Percentiles rank a stretch among this genome's conserved stretches.
Evolutionary conservation across 2,797 vertebrate species (phyloP).

Genomic region (Notolabrus celidotus): DNA sequence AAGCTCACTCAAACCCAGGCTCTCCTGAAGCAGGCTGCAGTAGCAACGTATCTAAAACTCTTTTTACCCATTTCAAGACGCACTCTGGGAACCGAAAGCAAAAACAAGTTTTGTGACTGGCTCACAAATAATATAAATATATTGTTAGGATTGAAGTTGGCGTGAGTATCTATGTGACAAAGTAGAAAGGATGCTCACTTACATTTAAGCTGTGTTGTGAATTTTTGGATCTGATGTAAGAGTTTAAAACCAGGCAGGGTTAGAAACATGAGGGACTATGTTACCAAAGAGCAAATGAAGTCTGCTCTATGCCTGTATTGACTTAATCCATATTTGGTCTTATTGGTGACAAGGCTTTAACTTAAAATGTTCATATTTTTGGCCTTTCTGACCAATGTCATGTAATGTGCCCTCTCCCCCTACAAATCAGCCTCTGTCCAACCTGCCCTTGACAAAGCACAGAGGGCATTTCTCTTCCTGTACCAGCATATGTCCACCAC

Average conservation of each 20-base stretch:
- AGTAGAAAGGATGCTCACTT: not conserved
- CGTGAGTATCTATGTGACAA: slow-evolving; percentile 4
- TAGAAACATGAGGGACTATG: slow-evolving; percentile 19
- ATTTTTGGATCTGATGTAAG: slow-evolving; percentile 1
- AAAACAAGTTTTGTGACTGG: too few relatives aligned
- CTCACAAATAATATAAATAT: not conserved
- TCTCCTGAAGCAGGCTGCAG: too few relatives aligned
- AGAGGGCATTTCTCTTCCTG: slow-evolving; percentile 41
- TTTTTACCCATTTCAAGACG: too few relatives aligned
- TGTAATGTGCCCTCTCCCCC: slow-evolving; percentile 1
- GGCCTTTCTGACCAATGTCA: not conserved
- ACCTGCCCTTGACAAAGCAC: slow-evolving; percentile 51
- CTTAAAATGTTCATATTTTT: slow-evolving; percentile 1
- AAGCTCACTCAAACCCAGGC: too few relatives aligned
- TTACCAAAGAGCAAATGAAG: slow-evolving; percentile 19
- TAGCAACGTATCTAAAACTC: too few relatives aligned
- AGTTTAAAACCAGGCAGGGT: not conserved
- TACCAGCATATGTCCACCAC: not conserved
- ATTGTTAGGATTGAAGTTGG: not conserved
- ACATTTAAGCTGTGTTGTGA: slow-evolving; percentile 10
- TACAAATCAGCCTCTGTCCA: slow-evolving; percentile 22
- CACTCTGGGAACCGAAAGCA: too few relatives aligned
- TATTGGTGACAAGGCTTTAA: not conserved
- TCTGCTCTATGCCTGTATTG: slow-evolving; percentile 6
- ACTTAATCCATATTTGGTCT: not conserved